phyloP scores from a whole-genome alignment of 2,888 invertebrate genomes.

The Hypercompe scribonia region DNA sequence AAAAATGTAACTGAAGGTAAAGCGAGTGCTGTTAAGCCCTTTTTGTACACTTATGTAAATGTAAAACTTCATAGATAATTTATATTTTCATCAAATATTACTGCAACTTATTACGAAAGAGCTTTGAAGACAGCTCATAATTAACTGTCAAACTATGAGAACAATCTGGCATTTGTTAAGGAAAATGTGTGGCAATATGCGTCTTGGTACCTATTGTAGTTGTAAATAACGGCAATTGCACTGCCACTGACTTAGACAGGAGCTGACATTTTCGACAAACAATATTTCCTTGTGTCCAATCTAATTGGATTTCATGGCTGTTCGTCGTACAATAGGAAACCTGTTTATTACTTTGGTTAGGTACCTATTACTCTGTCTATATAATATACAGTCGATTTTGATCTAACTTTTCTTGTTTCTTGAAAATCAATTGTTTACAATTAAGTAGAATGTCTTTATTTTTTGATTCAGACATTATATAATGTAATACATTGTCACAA shows the following conservation, averaged over 20 bases:
- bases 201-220: background rate
- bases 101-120: background rate
- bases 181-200: background rate
- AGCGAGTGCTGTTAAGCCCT: no score
- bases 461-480: no score
- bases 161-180: background rate
- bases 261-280: background rate
- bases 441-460: background rate
- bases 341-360: background rate
- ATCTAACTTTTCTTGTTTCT: no score
- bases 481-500: background rate
- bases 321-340: background rate
- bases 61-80: no score
- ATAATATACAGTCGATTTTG: no score
- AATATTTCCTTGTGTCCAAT: background rate
- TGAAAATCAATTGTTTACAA: background rate
- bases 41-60: no score
- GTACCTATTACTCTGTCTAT: background rate
- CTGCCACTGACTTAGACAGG: slow-evolving; percentile 7
- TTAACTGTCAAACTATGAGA: background rate
- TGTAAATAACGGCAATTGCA: background rate
- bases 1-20: no score
- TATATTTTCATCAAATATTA: background rate
- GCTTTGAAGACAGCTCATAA: background rate
- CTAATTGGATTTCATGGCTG: background rate